Evolutionary conservation across 2,797 vertebrate species (phyloP).

Genomic region (Ciconia nigra): DNA sequence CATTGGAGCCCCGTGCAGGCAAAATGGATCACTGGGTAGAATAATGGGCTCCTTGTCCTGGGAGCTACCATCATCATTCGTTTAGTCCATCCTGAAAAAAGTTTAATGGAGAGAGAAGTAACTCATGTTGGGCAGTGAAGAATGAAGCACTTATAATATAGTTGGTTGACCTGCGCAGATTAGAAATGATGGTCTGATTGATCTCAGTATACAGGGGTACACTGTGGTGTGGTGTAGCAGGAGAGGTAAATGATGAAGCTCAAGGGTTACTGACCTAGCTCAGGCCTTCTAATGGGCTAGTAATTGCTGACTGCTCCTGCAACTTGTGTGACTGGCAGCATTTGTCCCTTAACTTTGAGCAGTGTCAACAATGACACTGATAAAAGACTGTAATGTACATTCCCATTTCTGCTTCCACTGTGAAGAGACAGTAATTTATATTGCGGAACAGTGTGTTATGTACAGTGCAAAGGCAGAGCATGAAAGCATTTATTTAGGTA

Average conservation of each 20-base stretch:
- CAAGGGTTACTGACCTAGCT: not conserved
- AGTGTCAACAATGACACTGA: not conserved
- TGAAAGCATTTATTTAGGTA: not conserved
- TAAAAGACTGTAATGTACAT: not conserved
- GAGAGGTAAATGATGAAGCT: not conserved
- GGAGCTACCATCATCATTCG: not conserved
- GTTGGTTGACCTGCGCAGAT: not conserved
- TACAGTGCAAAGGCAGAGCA: not conserved
- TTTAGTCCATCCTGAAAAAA: not conserved
- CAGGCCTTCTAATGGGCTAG: not conserved
- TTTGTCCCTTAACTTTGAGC: not conserved
- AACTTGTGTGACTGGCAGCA: not conserved
- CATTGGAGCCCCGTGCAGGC: accelerated
- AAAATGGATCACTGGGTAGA: not conserved
- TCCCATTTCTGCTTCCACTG: not conserved
- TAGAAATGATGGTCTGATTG: not conserved
- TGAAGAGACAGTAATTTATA: not conserved
- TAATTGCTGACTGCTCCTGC: not conserved
- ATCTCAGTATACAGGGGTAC: not conserved
- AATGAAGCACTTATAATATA: not conserved
- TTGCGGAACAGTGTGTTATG: not conserved
- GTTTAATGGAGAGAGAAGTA: not conserved
- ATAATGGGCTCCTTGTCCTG: not conserved
- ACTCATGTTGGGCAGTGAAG: not conserved
- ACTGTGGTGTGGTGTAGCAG: not conserved